Evolutionary conservation across 2,113 vertebrate species (phyloP), one percentile per base, ranked within the genome.

Genomic region (Mola mola): DNA sequence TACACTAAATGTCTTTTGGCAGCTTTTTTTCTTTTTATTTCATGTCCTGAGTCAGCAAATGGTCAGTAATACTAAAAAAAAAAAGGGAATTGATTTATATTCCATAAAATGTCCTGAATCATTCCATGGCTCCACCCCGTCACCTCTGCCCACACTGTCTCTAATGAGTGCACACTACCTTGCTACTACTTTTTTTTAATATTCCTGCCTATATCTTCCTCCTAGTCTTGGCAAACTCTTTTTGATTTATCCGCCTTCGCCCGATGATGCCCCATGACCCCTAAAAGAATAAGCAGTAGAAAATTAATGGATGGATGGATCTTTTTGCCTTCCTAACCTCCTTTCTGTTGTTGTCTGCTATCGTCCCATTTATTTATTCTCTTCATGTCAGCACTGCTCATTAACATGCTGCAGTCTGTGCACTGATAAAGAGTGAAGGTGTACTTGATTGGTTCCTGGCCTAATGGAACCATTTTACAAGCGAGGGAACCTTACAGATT

Each of bases 381-480:
- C 40, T 28, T 29, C 17, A 47, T 26, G 36, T 52, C 22, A 44
- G 34, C 41, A 22, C 62, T n/a, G 44, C 51, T 56, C 53, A 76
- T 69, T 72, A 62, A 58, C 49, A 57, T 34, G 24, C 24, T n/a
- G 17, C 50, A 17, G 3, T 56, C 40, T 43, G n/a, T 57, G 40
- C 68, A 26, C 55, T 31, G 34, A 52, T 73, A 48, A 64, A 65
- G 72, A 81, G 62, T 80, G 66, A 38, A 49, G 50, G 53, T 33
- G 62, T 72, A 77, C 69, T 69, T 67, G 72, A 73, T 21, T 12
- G 72, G 41, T 60, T 49, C 36, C 48, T 29, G 34, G 52, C 50
- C 40, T 31, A 17, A 38, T 29, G 7, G 8, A 53, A 71, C 29
- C 22, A 31, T 66, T 75, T 68, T 40, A 19, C 1, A 4, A 49